Conservation (phyloP, 1,140 invertebrate species). For the Caerostris darwini region DNA sequence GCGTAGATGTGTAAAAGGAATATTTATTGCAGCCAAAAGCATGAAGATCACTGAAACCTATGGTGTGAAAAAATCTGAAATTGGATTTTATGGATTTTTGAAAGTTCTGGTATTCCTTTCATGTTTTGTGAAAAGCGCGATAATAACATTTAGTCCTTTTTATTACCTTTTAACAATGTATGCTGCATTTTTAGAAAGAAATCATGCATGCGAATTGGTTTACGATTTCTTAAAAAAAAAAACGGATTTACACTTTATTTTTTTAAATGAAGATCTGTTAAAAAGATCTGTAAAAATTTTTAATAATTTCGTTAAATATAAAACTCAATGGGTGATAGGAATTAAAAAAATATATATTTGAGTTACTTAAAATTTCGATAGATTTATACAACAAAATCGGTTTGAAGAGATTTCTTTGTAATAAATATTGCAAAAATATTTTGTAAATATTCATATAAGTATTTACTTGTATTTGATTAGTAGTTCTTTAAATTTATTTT, state of each 20-base stretch:
- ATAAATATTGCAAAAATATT: no score
- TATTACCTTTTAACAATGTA: neutral
- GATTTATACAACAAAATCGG: no score
- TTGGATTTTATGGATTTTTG: neutral
- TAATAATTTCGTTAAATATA: no score
- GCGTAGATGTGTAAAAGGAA: neutral
- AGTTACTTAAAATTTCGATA: no score
- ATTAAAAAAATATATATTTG: no score
- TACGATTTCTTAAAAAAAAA: neutral
- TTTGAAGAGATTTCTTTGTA: no score
- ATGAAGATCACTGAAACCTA: neutral
- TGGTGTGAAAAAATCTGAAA: slow-evolving; percentile 2
- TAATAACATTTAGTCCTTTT: neutral
- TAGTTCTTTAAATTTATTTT: no score
- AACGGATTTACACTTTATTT: neutral
- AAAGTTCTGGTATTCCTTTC: neutral
- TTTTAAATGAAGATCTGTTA: no score
- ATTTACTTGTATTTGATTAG: no score
- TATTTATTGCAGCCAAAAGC: neutral
- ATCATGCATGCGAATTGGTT: neutral
- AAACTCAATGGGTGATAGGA: no score
- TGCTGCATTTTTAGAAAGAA: neutral
- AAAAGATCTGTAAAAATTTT: no score
- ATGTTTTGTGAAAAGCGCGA: neutral
- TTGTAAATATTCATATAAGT: no score